Percentiles rank a stretch among this genome's conserved stretches.
Evolutionary conservation across 2,113 vertebrate genomes (phyloP).

Genomic region (Anhinga anhinga): DNA sequence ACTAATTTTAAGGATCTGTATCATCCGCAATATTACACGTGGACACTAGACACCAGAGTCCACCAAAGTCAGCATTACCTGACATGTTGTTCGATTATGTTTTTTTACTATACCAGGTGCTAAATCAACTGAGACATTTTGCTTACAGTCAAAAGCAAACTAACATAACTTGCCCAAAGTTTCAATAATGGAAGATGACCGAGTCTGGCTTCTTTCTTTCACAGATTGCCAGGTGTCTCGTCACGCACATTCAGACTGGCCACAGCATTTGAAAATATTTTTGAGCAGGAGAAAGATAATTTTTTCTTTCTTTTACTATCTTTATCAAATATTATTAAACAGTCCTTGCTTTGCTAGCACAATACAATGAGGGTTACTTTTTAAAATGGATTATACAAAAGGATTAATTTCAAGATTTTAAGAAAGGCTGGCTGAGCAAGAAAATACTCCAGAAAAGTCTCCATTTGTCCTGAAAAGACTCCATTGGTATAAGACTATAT

Average conservation of each 20-base stretch:
- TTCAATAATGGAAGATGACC: not conserved
- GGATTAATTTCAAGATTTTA: not conserved
- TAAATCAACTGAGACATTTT: not conserved
- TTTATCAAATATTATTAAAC: not conserved
- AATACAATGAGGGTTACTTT: not conserved
- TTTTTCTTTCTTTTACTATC: not conserved
- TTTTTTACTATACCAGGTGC: not conserved
- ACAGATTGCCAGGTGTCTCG: not conserved
- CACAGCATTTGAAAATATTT: slow-evolving; percentile 2
- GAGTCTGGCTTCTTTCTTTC: not conserved
- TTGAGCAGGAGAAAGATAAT: not conserved
- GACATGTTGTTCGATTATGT: not conserved
- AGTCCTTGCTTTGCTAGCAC: not conserved
- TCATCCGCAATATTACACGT: not conserved
- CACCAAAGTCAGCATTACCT: not conserved
- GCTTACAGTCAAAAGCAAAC: not conserved
- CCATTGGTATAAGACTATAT: not conserved
- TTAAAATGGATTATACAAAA: not conserved
- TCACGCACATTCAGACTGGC: not conserved
- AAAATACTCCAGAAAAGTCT: no score
- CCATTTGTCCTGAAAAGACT: not conserved
- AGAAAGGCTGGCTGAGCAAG: not conserved
- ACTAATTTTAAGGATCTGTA: not conserved
- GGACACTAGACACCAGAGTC: not conserved
- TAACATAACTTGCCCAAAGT: not conserved